Conservation (phyloP, 1,140 invertebrate genomes). For the Thalassaphorura encarpata region DNA sequence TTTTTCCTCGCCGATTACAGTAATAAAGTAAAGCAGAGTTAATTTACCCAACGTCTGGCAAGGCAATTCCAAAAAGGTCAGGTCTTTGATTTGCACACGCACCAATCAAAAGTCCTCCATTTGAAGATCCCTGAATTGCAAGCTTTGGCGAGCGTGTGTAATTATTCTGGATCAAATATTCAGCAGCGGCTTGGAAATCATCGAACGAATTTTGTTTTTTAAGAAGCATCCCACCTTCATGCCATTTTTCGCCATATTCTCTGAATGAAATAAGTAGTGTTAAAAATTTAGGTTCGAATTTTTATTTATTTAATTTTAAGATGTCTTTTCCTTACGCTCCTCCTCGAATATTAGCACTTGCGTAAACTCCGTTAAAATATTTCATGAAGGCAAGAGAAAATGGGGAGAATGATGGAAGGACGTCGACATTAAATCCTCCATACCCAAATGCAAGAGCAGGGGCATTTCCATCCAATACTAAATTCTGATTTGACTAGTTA, state of each 20-base stretch:
- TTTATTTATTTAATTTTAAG: conserved; percentile 26
- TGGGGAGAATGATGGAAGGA: conserved; percentile 75
- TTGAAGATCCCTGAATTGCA: conserved; percentile 86
- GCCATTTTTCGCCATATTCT: conserved; percentile 96
- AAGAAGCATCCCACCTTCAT: conserved; percentile 75
- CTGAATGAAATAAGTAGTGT: conserved; percentile 42
- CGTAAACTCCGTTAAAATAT: conserved; percentile 76
- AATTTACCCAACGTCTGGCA: conserved; percentile 86
- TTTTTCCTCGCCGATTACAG: no score
- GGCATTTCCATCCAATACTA: conserved; percentile 51
- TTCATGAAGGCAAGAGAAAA: conserved; percentile 78
- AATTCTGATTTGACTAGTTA: conserved; percentile 29
- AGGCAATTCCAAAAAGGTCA: conserved; percentile 80
- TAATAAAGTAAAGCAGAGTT: no score
- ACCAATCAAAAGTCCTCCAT: conserved; percentile 88
- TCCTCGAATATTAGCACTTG: conserved; percentile 87
- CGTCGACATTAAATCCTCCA: conserved; percentile 90
- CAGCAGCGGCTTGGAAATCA: conserved; percentile 87
- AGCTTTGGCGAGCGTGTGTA: conserved; percentile 69
- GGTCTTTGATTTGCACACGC: conserved; percentile 90
- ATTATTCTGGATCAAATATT: conserved; percentile 72
- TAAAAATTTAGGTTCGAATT: not conserved
- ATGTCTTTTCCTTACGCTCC: conserved; percentile 64
- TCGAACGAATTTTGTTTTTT: conserved; percentile 98
- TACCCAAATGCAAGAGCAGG: conserved; percentile 88